Evolutionary conservation across 2,113 vertebrate genomes (phyloP), one percentile per base, ranked within the genome.

Genomic region (Lagopus leucura): DNA sequence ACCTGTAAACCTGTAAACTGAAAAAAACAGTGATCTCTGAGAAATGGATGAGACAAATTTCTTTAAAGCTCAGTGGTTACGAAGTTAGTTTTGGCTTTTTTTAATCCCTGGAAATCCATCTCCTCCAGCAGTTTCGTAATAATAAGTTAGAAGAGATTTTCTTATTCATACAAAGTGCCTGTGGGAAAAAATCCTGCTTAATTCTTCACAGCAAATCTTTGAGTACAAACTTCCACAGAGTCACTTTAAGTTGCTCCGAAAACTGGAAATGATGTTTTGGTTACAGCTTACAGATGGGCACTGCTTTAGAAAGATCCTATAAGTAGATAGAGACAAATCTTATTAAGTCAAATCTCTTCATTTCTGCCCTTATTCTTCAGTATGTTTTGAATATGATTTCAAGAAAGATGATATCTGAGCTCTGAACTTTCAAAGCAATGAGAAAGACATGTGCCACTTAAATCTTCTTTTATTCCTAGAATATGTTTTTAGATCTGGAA

Each of bases 21-120:
- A 54, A 72, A 87, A 87, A 82, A 55, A 24, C 1, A 64, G 38
- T 42, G 58, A 67, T 50, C 47, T 61, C 38, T 17, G 34, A 69
- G 85, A 81, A 86, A 57, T 1, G 2, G 8, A 82, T 58, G 54
- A 73, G 55, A 30, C 6, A 11, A 52, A 71, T 77, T 80, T 71
- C 69, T 88, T 78, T 71, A 66, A 80, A 83, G 38, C 50, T 77
- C 64, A 73, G 25, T 18, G 38, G 48, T 42, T 83, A 88, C 18
- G 11, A 83, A 82, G 10, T 36, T 61, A 15, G 8, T 60, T 54
- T 50, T 64, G 38, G 7, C 42, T 50, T n/a, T 77, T 76, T 87
- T 84, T 88, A 88, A 83, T 80, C 76, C 72, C 61, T 83, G 15
- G 30, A 92, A 93, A 88, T 76, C 30, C 32, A 74, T 61, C 73